A percentile compares a stretch with the other conserved stretches of the same genome.
Evolutionary conservation across 2,888 invertebrate genomes (phyloP).

Genomic region (Schizotus pectinicornis): DNA sequence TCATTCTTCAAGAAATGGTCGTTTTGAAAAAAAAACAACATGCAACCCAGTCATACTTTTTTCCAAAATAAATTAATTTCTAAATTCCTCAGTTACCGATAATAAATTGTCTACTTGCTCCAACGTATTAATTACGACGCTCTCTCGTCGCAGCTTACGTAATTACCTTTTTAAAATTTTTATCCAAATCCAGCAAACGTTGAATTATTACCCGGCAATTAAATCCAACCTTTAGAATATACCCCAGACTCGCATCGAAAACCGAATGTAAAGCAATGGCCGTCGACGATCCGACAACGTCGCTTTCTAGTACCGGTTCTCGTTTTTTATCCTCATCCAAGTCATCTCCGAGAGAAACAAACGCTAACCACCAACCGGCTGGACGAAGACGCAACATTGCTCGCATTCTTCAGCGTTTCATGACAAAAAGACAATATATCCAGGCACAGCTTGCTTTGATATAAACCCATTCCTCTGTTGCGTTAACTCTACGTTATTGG

Average conservation of each 20-base stretch:
- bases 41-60: too few relatives aligned
- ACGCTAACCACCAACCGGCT: neutral
- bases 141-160: neutral
- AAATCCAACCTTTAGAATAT: conserved; percentile 14
- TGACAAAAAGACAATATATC: conserved; percentile 39
- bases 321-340: conserved; percentile 27
- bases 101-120: too few relatives aligned
- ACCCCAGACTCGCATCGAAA: conserved; percentile 4
- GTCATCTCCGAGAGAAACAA: conserved; percentile 17
- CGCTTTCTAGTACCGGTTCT: conserved; percentile 29
- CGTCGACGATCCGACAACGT: conserved; percentile 17
- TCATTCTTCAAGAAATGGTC: too few relatives aligned
- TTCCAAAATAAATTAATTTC: too few relatives aligned
- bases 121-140: too few relatives aligned
- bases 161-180: conserved; percentile 5
- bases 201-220: conserved; percentile 6
- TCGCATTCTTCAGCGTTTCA: conserved; percentile 40
- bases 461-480: conserved; percentile 11
- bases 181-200: conserved; percentile 1
- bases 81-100: too few relatives aligned
- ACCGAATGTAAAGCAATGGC: conserved; percentile 11
- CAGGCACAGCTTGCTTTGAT: conserved; percentile 22
- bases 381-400: conserved; percentile 22
- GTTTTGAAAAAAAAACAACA: too few relatives aligned
- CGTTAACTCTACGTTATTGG: conserved; percentile 1